These are phyloP conservation scores for Clupea harengus DNA, from an alignment of 2,113 vertebrate genomes.

Conservation along the genomic window DNA sequence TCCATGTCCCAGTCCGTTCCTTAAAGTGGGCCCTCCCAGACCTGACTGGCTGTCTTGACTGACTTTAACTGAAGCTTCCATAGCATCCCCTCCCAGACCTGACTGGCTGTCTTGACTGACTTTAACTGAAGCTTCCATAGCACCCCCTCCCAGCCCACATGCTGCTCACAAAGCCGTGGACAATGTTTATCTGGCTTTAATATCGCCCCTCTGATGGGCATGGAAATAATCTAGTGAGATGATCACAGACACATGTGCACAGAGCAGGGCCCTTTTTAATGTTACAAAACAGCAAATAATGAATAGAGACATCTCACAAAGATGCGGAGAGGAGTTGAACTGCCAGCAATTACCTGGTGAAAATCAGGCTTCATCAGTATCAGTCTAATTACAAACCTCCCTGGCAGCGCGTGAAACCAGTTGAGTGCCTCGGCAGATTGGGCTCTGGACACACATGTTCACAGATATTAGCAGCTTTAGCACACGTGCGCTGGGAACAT, in stretches of 20 bases:
- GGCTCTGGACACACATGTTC: conserved; percentile 65
- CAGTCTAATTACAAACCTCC: conserved; percentile 75
- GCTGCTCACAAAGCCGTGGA: conserved; percentile 31
- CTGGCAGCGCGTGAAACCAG: conserved; percentile 74
- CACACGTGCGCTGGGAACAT: conserved; percentile 19
- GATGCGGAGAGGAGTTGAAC: conserved; percentile 66
- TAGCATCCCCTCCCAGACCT: background rate
- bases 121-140: background rate
- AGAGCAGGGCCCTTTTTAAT: conserved; percentile 36
- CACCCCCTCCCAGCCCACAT: background rate
- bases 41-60: background rate
- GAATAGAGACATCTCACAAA: conserved; percentile 74
- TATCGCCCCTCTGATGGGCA: conserved; percentile 36
- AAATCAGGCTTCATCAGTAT: conserved; percentile 74
- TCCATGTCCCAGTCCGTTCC: background rate
- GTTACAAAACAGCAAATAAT: conserved; percentile 60
- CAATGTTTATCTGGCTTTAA: conserved; percentile 39
- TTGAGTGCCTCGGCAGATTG: conserved; percentile 61
- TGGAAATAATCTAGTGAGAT: conserved; percentile 34
- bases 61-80: background rate
- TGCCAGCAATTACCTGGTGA: conserved; percentile 75
- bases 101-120: background rate
- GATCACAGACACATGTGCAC: conserved; percentile 29
- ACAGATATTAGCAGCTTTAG: conserved; percentile 61
- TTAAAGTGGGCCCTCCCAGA: background rate